Base-by-base conservation (phyloP, 2,888 invertebrate genomes). In the Macrosiphum euphorbiae region DNA sequence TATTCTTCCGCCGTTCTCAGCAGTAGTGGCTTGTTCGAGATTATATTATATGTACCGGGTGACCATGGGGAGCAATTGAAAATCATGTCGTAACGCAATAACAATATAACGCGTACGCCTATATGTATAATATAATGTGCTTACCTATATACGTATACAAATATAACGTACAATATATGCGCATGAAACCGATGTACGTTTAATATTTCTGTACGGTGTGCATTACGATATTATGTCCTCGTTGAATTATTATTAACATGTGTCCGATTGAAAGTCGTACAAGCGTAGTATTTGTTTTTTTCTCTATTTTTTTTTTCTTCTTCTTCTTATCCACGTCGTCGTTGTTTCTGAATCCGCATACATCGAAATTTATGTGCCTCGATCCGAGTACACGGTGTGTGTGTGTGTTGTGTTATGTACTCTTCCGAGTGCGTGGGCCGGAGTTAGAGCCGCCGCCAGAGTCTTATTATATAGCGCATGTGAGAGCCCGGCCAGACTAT, bases 51-150 rank as follows among this genome's bases (percentile, higher is more conserved):
- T 85, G 13, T 89, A 89, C 86, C 92, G 91, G 50, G 67, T 67
- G 92, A 88, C 92, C 88, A 44, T 52, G 92, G 88, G 92, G 92
- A 92, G 88, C 92, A 55, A 92, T 92, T 55, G 92, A 55, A 88
- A 92, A 92, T 88, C 92, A 88, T 92, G 92, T 92, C 47, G 88
- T 55, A 88, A 78, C 78, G 92, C 92, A 92, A 92, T 92, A 92
- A 92, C 87, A 92, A 87, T 61, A 58, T 87, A 47, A 58, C 61
- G 61, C 84, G 35, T 35, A 16, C 28, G 35, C 55, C 35, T 50
- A 44, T 87, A n/a, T 4, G n/a, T n/a, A 78, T 20, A 13, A 3
- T 67, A 67, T 67, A 13, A 67, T 67, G n/a, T 67, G 67, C n/a
- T n/a, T 41, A 26, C 85, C 41, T 41, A 84, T 84, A 26, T 44